Evolutionary conservation across 2,113 vertebrate genomes (phyloP).

Genomic region (Stictonetta naevosa): DNA sequence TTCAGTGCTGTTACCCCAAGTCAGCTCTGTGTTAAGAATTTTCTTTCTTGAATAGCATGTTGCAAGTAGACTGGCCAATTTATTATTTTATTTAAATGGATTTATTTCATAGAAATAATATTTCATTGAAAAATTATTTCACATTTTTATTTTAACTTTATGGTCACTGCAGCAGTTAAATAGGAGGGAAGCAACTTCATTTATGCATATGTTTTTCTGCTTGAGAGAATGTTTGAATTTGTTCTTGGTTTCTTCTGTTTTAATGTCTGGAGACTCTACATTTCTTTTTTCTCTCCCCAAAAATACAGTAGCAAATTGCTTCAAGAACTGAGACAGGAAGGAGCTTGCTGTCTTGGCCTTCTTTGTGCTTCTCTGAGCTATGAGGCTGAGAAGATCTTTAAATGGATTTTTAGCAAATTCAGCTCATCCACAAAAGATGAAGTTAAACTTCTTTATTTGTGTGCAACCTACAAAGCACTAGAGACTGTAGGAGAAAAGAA

Average conservation of each 20-base stretch:
- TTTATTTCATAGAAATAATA: background rate
- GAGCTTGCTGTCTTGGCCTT: slow-evolving; percentile 93
- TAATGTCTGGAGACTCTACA: slow-evolving; percentile 19
- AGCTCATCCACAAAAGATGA: slow-evolving; percentile 92
- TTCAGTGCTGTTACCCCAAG: background rate
- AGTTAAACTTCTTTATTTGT: slow-evolving; percentile 95
- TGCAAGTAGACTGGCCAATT: background rate
- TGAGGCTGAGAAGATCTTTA: slow-evolving; percentile 98
- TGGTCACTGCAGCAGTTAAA: background rate
- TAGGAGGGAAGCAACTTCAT: background rate
- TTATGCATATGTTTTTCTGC: background rate
- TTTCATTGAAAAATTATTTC: background rate
- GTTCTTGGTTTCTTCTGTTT: background rate
- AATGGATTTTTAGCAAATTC: slow-evolving; percentile 98
- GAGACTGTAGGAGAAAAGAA: slow-evolving; percentile 98
- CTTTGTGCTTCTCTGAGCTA: slow-evolving; percentile 95
- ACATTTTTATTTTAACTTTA: background rate
- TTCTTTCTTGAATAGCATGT: background rate
- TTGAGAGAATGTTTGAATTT: background rate
- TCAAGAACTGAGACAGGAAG: slow-evolving; percentile 96
- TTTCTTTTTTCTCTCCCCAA: background rate
- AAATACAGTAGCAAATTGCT: slow-evolving; percentile 95
- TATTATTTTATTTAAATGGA: background rate
- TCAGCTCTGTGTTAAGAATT: background rate
- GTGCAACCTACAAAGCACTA: slow-evolving; percentile 91